A percentile compares a stretch with the other conserved stretches of the same genome.
Evolutionary conservation across 2,797 vertebrate genomes (phyloP).

Genomic region (Cirrhinus molitorella): DNA sequence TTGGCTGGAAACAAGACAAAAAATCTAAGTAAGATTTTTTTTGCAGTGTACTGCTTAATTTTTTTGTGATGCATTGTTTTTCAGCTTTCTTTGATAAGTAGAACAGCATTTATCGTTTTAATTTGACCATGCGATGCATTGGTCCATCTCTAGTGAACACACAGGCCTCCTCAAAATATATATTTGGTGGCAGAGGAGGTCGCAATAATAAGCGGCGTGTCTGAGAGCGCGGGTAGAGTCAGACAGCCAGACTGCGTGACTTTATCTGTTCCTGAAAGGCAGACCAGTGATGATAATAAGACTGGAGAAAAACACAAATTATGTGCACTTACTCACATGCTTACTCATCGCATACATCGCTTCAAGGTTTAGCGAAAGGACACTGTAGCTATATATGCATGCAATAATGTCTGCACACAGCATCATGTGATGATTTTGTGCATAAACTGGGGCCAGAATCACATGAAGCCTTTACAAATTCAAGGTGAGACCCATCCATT

Average conservation of each 20-base stretch:
- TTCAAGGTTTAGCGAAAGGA: conserved; percentile 40
- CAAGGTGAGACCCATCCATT: no score
- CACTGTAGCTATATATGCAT: conserved; percentile 34
- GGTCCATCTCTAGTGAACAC: conserved; percentile 14
- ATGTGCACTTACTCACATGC: conserved; percentile 54
- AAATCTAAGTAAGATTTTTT: no score
- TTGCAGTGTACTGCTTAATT: not conserved
- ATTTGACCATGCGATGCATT: conserved; percentile 3
- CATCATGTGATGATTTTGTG: conserved; percentile 15
- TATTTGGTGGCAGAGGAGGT: not conserved
- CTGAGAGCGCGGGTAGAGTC: conserved; percentile 26
- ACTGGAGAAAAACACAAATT: conserved; percentile 53
- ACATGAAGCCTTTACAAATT: no score
- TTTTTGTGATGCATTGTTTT: not conserved
- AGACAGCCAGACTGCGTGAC: conserved; percentile 44
- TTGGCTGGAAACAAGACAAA: no score
- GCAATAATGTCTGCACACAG: conserved; percentile 9
- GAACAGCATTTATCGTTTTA: not conserved
- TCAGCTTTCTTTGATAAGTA: not conserved
- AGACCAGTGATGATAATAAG: conserved; percentile 53
- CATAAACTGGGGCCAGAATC: conserved; percentile 7
- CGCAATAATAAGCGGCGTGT: conserved; percentile 14
- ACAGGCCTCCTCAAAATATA: conserved; percentile 6
- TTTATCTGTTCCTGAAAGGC: conserved; percentile 55
- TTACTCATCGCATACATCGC: conserved; percentile 49